Evolutionary conservation across 2,113 vertebrate genomes (phyloP).

Genomic region (Casuarius casuarius): DNA sequence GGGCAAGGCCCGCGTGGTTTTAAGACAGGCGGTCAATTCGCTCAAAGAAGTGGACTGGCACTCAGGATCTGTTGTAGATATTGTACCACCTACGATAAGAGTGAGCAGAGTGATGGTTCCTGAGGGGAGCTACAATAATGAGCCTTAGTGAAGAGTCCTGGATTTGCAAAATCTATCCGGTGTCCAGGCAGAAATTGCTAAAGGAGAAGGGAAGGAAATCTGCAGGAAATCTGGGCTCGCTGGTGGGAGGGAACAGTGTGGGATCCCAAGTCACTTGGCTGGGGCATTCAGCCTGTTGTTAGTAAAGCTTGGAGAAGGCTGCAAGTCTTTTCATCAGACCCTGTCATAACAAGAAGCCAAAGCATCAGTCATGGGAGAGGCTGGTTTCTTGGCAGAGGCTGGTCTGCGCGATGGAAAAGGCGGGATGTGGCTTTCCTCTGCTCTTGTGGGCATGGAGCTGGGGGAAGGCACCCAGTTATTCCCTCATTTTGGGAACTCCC

Average conservation of each 20-base stretch:
- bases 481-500: background rate
- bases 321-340: slow-evolving; percentile 32
- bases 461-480: background rate
- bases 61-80: fast-evolving
- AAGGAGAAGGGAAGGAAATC: fast-evolving
- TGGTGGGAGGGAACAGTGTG: background rate
- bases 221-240: background rate
- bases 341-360: slow-evolving; percentile 7
- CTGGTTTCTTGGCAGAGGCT: background rate
- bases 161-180: fast-evolving
- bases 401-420: background rate
- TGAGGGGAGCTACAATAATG: fast-evolving
- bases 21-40: background rate
- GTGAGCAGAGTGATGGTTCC: fast-evolving
- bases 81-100: fast-evolving
- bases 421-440: slow-evolving; percentile 24
- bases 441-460: fast-evolving
- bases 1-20: background rate
- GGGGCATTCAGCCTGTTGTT: background rate
- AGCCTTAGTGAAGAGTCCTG: fast-evolving
- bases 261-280: background rate
- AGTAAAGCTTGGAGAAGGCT: slow-evolving; percentile 46
- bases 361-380: background rate
- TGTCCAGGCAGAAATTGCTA: background rate
- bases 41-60: background rate